phyloP scores from a whole-genome alignment of 2,113 vertebrate species.

The Silurus glanis region DNA sequence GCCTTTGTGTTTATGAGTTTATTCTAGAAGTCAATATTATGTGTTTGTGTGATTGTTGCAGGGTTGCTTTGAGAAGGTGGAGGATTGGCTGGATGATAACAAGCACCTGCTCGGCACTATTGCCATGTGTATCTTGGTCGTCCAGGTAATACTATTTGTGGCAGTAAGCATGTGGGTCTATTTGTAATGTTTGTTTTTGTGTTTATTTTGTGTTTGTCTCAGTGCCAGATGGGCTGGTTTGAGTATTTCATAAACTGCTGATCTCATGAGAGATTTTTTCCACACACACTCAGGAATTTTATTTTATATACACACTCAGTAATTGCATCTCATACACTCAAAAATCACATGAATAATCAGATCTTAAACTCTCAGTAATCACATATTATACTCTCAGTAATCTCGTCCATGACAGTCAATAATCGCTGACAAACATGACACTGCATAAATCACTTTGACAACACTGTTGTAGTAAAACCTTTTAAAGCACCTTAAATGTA shows the following conservation, averaged over 20 bases:
- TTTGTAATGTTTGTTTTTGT: slow-evolving; percentile 25
- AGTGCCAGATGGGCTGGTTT: not conserved
- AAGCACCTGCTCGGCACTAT: slow-evolving; percentile 90
- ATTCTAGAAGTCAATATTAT: not conserved
- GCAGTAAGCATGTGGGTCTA: slow-evolving; percentile 28
- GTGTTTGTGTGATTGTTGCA: slow-evolving; percentile 56
- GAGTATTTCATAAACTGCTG: not conserved
- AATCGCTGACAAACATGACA: not conserved
- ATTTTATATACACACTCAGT: not conserved
- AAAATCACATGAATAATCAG: no score
- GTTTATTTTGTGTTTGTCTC: no score
- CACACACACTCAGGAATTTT: not conserved
- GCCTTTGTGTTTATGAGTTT: slow-evolving; percentile 7
- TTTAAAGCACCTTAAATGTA: not conserved
- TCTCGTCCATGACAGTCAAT: not conserved
- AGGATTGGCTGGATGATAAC: slow-evolving; percentile 91
- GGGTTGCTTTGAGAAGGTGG: slow-evolving; percentile 95
- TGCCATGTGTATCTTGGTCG: slow-evolving; percentile 90
- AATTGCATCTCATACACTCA: not conserved
- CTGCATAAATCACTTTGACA: not conserved
- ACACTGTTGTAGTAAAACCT: not conserved
- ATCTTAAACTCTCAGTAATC: not conserved
- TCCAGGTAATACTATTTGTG: slow-evolving; percentile 79
- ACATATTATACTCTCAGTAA: not conserved
- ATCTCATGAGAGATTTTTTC: not conserved